phyloP scores from a whole-genome alignment of 2,888 invertebrate species.

The Platerodrilus igneus region DNA sequence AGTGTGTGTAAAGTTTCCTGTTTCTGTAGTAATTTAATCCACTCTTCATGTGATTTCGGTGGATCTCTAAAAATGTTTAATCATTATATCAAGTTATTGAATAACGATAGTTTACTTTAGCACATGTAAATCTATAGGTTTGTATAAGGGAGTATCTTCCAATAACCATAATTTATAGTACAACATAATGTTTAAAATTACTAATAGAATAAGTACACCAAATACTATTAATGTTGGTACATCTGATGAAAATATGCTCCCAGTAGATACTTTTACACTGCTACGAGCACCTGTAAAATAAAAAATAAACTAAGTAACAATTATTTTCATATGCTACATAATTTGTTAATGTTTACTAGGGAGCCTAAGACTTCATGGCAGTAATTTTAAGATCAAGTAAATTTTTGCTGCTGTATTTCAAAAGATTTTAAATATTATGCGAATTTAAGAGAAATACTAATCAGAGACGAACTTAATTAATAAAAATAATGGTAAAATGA shows the following conservation, averaged over 20 bases:
- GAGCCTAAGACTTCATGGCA: too few species aligned
- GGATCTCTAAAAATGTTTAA: conserved; percentile 52
- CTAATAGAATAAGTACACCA: conserved; percentile 57
- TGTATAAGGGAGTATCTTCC: conserved; percentile 55
- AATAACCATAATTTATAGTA: conserved; percentile 79
- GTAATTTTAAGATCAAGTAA: too few species aligned
- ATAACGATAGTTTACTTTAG: conserved; percentile 47
- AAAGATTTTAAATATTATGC: too few species aligned
- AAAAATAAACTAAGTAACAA: conserved; percentile 5
- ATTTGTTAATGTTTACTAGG: too few species aligned
- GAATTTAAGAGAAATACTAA: too few species aligned
- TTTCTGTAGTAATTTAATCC: conserved; percentile 72
- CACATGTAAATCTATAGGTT: conserved; percentile 51
- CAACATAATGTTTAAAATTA: conserved; percentile 72
- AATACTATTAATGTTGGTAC: conserved; percentile 48
- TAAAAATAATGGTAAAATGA: too few species aligned
- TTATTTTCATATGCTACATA: too few species aligned
- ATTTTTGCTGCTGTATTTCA: too few species aligned
- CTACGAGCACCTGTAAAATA: conserved; percentile 43
- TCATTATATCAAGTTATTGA: conserved; percentile 9
- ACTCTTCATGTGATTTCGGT: conserved; percentile 74
- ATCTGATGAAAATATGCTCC: conserved; percentile 37
- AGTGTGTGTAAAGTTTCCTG: conserved; percentile 76
- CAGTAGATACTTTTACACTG: conserved; percentile 40
- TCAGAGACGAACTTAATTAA: too few species aligned